Conservation (phyloP, 1,140 invertebrate species). For the Idris sp. region DNA sequence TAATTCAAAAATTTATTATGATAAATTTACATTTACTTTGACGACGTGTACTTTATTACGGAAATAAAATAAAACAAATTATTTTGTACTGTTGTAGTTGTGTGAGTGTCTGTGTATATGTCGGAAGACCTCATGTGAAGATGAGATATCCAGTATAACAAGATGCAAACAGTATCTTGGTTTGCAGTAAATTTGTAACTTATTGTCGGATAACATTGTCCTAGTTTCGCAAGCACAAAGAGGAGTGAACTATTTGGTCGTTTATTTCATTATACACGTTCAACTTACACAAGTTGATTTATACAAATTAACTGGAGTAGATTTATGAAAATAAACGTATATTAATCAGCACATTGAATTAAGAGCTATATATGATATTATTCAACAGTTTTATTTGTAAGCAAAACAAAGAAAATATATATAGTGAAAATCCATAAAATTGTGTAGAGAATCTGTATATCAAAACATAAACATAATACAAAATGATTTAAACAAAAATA, state of each 20-base stretch:
- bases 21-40: constrained; percentile 16
- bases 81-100: background rate
- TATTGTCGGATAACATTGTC: constrained; percentile 50
- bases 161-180: constrained; percentile 51
- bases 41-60: constrained; percentile 11
- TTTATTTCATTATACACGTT: constrained; percentile 47
- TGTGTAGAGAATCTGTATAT: no score
- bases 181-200: constrained; percentile 52
- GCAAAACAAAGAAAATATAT: no score
- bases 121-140: constrained; percentile 29
- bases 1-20: no score
- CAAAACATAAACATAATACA: no score
- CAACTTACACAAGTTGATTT: constrained; percentile 44
- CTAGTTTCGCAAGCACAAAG: constrained; percentile 44
- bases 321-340: constrained; percentile 27
- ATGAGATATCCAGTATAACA: constrained; percentile 44
- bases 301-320: constrained; percentile 32
- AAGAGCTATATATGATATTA: background rate
- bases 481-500: no score
- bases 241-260: constrained; percentile 46
- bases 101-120: no score
- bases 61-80: constrained; percentile 36
- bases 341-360: constrained; percentile 18
- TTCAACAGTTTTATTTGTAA: no score
- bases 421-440: no score